phyloP scores from a whole-genome alignment of 2,888 invertebrate species.

The Drosophila heteroneura region DNA sequence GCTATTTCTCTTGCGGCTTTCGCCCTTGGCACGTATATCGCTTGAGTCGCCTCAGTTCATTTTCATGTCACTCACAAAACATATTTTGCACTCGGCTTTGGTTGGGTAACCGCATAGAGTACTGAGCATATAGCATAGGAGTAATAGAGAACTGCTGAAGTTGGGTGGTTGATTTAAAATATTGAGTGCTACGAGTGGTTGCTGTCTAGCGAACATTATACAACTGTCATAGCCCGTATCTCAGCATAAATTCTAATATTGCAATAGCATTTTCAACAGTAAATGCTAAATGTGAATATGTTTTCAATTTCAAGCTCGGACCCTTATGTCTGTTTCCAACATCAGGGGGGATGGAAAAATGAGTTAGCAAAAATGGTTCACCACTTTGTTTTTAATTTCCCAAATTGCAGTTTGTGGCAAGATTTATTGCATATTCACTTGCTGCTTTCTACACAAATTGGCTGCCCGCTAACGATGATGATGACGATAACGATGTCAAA shows the following conservation, averaged over 20 bases:
- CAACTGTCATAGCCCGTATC: not conserved
- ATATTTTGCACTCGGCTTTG: constrained; percentile 63
- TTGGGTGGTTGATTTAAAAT: not conserved
- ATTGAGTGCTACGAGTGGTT: not conserved
- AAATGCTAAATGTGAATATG: not conserved
- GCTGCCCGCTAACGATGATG: constrained; percentile 34
- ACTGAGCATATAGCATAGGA: constrained; percentile 1
- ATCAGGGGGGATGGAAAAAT: not conserved
- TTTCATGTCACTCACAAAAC: constrained; percentile 72
- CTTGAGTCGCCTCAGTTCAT: constrained; percentile 67
- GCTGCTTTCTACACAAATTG: constrained; percentile 40
- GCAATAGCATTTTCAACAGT: not conserved
- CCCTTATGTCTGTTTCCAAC: not conserved
- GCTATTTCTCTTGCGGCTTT: constrained; percentile 17
- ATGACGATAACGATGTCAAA: constrained; percentile 5
- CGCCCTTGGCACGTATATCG: constrained; percentile 59
- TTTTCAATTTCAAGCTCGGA: not conserved
- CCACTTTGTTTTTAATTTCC: constrained; percentile 70
- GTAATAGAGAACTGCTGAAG: not conserved
- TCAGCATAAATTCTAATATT: not conserved
- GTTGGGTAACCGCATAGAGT: constrained; percentile 39
- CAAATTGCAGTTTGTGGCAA: constrained; percentile 65
- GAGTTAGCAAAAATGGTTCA: constrained; percentile 13
- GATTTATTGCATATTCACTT: constrained; percentile 55
- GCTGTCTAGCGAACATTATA: constrained; percentile 2